phyloP scores from a whole-genome alignment of 2,113 vertebrate species.

The Zapus hudsonius region DNA sequence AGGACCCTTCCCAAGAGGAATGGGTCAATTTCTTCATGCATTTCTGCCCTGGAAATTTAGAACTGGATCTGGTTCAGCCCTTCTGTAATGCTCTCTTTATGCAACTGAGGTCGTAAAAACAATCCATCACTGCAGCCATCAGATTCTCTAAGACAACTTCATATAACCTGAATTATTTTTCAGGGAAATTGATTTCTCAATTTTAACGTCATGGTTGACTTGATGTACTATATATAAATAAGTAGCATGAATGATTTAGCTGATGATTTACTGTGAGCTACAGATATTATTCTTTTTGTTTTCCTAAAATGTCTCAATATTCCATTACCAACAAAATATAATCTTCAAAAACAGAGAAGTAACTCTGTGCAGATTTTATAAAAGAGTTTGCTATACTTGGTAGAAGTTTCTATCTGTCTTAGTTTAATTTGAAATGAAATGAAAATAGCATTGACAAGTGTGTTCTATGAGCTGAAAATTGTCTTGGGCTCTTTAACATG shows the following conservation, averaged over 20 bases:
- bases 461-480: background rate
- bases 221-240: slow-evolving; percentile 67
- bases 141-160: slow-evolving; percentile 75
- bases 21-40: slow-evolving; percentile 33
- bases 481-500: background rate
- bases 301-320: slow-evolving; percentile 28
- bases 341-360: slow-evolving; percentile 20
- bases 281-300: slow-evolving; percentile 41
- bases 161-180: slow-evolving; percentile 65
- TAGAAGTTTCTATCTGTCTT: background rate
- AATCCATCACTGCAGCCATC: slow-evolving; percentile 67
- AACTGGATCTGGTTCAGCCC: slow-evolving; percentile 21
- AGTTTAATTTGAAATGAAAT: slow-evolving; percentile 29
- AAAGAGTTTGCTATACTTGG: slow-evolving; percentile 19
- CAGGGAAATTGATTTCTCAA: slow-evolving; percentile 72
- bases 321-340: slow-evolving; percentile 37
- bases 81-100: slow-evolving; percentile 59
- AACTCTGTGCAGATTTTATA: slow-evolving; percentile 25
- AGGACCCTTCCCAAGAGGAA: background rate
- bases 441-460: background rate
- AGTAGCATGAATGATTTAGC: slow-evolving; percentile 65
- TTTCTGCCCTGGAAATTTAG: slow-evolving; percentile 56
- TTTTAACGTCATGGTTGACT: slow-evolving; percentile 69
- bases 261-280: slow-evolving; percentile 62
- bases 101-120: slow-evolving; percentile 64